Evolutionary conservation across 2,888 invertebrate species (phyloP).

Genomic region (Eristalinus sepulchralis): DNA sequence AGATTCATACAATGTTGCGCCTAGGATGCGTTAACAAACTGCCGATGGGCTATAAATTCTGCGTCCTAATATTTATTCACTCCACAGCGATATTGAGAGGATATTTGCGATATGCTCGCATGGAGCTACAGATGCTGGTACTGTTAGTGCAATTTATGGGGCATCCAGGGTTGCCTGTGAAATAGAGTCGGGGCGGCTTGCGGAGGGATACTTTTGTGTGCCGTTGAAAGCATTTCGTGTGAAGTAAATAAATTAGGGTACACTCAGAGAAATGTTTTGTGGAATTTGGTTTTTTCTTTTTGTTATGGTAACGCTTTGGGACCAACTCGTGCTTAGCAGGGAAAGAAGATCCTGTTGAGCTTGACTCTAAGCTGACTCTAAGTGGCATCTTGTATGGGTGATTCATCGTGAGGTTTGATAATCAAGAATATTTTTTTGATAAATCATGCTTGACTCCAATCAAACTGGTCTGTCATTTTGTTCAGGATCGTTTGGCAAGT

Average conservation of each 20-base stretch:
- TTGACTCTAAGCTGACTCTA: too few relatives aligned
- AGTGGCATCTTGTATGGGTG: too few relatives aligned
- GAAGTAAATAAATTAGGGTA: conserved; percentile 46
- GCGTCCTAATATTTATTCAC: conserved; percentile 57
- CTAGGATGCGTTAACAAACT: conserved; percentile 59
- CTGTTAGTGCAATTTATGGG: conserved; percentile 45
- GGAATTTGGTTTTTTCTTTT: too few relatives aligned
- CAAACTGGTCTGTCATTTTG: too few relatives aligned
- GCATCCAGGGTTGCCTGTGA: not conserved
- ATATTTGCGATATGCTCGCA: conserved; percentile 54
- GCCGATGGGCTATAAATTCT: conserved; percentile 63
- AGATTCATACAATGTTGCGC: conserved; percentile 18
- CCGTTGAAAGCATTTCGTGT: conserved; percentile 43
- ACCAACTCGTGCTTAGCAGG: too few relatives aligned
- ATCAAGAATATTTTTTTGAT: too few relatives aligned
- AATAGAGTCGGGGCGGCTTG: not conserved
- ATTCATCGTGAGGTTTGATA: too few relatives aligned
- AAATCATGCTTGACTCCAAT: too few relatives aligned
- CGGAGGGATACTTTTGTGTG: not conserved
- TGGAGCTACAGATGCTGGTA: conserved; percentile 35
- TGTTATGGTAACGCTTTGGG: too few relatives aligned
- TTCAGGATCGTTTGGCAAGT: too few relatives aligned
- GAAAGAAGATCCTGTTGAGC: too few relatives aligned
- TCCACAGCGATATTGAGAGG: conserved; percentile 52
- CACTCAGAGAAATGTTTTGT: conserved; percentile 23